Conservation (phyloP, 2,797 vertebrate genomes). For the Kryptolebias ocellatus region DNA sequence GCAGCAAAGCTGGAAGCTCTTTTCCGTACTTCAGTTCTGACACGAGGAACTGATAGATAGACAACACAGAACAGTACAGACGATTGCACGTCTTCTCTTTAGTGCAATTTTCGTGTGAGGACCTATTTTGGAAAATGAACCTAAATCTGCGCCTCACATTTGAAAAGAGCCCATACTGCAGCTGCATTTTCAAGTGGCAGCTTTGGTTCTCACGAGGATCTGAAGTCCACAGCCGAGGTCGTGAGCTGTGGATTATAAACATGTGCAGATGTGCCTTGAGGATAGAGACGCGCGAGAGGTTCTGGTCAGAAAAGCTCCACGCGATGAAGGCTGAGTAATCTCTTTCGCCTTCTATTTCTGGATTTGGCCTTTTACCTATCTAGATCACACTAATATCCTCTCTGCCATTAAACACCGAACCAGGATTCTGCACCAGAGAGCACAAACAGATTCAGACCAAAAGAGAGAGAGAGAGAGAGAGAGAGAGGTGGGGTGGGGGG, state of each 20-base stretch:
- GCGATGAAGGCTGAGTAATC: conserved; percentile 79
- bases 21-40: too few species aligned
- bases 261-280: conserved; percentile 72
- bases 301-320: conserved; percentile 70
- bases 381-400: conserved; percentile 62
- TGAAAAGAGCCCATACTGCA: conserved; percentile 31
- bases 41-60: too few species aligned
- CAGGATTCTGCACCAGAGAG: conserved; percentile 48
- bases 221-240: conserved; percentile 53
- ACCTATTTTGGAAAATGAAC: background rate
- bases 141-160: conserved; percentile 11
- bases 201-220: conserved; percentile 41
- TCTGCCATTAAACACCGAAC: conserved; percentile 66
- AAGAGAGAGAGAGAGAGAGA: background rate
- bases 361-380: conserved; percentile 73
- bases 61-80: background rate
- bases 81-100: conserved; percentile 12
- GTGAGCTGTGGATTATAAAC: conserved; percentile 72
- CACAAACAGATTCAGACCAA: conserved; percentile 14
- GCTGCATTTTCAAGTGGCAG: conserved; percentile 33
- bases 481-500: background rate
- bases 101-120: background rate
- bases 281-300: conserved; percentile 67
- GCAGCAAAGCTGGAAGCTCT: too few species aligned
- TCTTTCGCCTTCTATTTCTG: conserved; percentile 75